phyloP scores from a whole-genome alignment of 2,113 vertebrate genomes.

The Lasiurus borealis region DNA sequence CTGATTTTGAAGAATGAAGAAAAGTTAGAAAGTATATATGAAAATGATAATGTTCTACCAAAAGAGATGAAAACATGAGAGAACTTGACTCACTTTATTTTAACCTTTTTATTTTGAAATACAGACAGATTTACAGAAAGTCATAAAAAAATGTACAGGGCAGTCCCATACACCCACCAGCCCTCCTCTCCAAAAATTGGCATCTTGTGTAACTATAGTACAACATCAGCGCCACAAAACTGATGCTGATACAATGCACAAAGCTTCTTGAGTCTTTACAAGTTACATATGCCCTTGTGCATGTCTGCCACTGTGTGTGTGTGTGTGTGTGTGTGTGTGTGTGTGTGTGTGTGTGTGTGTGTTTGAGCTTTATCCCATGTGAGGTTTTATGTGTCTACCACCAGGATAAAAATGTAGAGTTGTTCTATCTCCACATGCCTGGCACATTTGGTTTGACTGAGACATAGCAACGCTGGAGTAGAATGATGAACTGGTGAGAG shows the following conservation, averaged over 20 bases:
- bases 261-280: not conserved
- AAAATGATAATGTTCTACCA: not conserved
- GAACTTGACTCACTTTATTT: not conserved
- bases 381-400: not conserved
- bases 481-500: not conserved
- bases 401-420: not conserved
- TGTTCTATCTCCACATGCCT: not conserved
- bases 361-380: not conserved
- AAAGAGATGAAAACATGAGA: not conserved
- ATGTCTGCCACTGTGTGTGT: not conserved
- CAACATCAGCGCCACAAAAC: not conserved
- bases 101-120: constrained; percentile 9
- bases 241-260: not conserved
- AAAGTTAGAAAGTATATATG: not conserved
- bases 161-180: not conserved
- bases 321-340: no score
- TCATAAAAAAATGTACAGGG: not conserved
- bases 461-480: accelerated
- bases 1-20: not conserved
- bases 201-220: not conserved
- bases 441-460: not conserved
- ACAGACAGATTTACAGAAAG: not conserved
- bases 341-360: no score
- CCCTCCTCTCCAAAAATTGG: not conserved
- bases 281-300: accelerated